Percentiles rank a stretch among this genome's conserved stretches.
Evolutionary conservation across 2,113 vertebrate genomes (phyloP).

Genomic region (Serranochromis macrocephalus): DNA sequence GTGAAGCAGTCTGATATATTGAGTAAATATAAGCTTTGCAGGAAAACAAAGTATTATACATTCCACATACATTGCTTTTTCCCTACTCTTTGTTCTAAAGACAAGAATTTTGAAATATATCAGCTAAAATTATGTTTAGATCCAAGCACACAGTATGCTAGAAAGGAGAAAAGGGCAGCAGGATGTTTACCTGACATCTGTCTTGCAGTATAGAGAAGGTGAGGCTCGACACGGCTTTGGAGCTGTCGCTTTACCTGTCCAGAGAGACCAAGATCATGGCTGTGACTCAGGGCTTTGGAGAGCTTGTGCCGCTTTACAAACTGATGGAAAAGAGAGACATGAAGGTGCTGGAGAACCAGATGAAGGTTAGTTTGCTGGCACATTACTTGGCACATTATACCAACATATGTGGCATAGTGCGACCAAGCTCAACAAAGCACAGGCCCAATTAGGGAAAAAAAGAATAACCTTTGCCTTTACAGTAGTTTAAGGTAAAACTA

Average conservation of each 20-base stretch:
- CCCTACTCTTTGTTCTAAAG: neutral
- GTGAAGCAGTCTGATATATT: neutral
- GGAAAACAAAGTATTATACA: neutral
- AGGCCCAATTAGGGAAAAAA: neutral
- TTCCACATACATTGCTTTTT: neutral
- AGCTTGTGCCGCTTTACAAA: constrained; percentile 84
- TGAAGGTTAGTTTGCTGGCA: constrained; percentile 63
- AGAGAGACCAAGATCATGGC: constrained; percentile 81
- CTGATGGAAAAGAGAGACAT: constrained; percentile 85
- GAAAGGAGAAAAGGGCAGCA: neutral
- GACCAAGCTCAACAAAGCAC: neutral
- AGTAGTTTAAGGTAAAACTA: neutral
- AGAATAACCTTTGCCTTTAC: fast-evolving
- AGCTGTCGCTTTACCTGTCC: constrained; percentile 82
- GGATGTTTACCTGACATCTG: neutral
- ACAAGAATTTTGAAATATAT: fast-evolving
- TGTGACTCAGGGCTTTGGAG: constrained; percentile 78
- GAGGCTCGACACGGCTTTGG: constrained; percentile 80
- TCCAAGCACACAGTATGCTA: neutral
- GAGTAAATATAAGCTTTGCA: neutral
- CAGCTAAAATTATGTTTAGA: neutral
- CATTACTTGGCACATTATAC: neutral
- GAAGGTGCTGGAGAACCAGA: constrained; percentile 69
- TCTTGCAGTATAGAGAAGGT: constrained; percentile 73
- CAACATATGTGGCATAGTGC: neutral